A percentile compares a stretch with the other conserved stretches of the same genome.
phyloP scores from a whole-genome alignment of 1,140 invertebrate species.

The Xylocopa sonorina region DNA sequence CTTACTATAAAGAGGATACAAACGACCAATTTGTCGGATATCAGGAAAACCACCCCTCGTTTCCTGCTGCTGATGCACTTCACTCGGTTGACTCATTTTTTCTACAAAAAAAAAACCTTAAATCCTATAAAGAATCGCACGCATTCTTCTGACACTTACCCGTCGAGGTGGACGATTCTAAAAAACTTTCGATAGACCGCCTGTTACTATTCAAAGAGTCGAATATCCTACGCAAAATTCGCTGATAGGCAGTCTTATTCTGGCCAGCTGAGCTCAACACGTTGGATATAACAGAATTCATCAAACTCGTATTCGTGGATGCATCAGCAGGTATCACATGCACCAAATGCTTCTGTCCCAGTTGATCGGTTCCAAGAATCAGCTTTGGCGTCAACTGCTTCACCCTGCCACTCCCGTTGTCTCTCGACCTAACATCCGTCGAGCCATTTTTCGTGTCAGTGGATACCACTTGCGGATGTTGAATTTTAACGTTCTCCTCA shows the following conservation, averaged over 20 bases:
- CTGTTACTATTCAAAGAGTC: conserved; percentile 62
- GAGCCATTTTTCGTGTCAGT: neutral
- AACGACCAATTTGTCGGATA: neutral
- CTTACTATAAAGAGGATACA: neutral
- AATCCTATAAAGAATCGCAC: neutral
- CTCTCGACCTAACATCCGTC: neutral
- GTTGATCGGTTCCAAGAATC: conserved; percentile 67
- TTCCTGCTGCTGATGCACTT: conserved; percentile 14
- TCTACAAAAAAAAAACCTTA: neutral
- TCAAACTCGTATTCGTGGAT: neutral
- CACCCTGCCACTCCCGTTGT: neutral
- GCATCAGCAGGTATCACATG: conserved; percentile 61
- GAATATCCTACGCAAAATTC: conserved; percentile 54
- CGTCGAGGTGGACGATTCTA: conserved; percentile 20
- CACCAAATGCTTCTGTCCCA: conserved; percentile 65
- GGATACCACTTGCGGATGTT: neutral
- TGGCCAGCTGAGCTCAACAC: neutral
- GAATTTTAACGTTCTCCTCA: neutral
- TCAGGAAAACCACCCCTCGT: neutral
- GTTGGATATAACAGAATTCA: neutral
- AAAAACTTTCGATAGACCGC: conserved; percentile 62
- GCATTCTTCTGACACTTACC: neutral
- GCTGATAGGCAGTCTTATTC: conserved; percentile 50
- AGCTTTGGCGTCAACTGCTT: conserved; percentile 48
- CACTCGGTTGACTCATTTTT: neutral